phyloP scores from a whole-genome alignment of 2,797 vertebrate species.

The Gephyroberyx darwinii region DNA sequence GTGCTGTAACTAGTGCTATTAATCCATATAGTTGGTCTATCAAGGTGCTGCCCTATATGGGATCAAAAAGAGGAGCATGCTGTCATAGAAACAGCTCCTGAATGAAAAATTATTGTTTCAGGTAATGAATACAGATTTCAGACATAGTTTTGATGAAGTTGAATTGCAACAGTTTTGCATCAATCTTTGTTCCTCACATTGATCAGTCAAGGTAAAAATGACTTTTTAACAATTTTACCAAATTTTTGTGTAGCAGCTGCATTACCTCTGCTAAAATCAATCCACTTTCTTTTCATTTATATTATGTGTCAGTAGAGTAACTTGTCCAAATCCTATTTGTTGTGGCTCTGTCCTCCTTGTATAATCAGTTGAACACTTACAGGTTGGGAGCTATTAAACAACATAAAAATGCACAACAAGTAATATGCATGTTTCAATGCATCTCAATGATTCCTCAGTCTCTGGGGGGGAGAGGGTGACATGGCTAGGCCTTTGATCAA shows the following conservation, averaged over 20 bases:
- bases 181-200: constrained; percentile 27
- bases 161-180: constrained; percentile 1
- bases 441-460: constrained; percentile 66
- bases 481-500: constrained; percentile 78
- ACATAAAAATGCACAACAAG: constrained; percentile 58
- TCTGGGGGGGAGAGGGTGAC: constrained; percentile 61
- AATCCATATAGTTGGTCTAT: constrained; percentile 85
- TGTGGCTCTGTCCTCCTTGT: constrained; percentile 30
- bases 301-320: background rate
- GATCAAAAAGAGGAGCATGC: constrained; percentile 69
- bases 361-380: constrained; percentile 32
- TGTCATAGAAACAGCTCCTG: constrained; percentile 60
- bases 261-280: background rate
- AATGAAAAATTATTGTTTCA: constrained; percentile 64
- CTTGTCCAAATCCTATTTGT: constrained; percentile 19
- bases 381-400: constrained; percentile 48
- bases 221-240: background rate
- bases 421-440: constrained; percentile 60
- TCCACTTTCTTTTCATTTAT: too few relatives aligned
- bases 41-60: constrained; percentile 70
- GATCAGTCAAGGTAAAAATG: background rate
- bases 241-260: background rate
- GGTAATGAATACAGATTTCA: constrained; percentile 39
- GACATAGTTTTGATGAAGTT: background rate
- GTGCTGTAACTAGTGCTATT: constrained; percentile 84